A percentile compares a stretch with the other conserved stretches of the same genome.
Conservation (phyloP, 2,797 vertebrate species). For the Fringilla coelebs region DNA sequence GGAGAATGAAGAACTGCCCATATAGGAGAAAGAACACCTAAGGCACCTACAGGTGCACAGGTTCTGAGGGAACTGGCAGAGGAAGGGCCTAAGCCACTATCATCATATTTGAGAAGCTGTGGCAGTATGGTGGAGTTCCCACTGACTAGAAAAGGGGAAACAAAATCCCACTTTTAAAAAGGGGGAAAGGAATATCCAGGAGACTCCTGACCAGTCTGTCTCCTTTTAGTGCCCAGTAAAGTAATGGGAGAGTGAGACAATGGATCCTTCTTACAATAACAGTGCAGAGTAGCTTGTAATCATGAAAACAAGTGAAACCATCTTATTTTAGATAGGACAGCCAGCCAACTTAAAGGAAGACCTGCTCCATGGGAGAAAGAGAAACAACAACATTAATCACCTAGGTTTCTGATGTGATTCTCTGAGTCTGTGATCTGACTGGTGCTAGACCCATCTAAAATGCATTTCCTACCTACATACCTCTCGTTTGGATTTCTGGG, state of each 20-base stretch:
- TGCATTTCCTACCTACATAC: constrained; percentile 64
- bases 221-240: neutral
- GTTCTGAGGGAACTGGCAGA: neutral
- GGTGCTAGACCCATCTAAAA: neutral
- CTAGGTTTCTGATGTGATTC: neutral
- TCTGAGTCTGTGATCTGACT: neutral
- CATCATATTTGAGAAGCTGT: neutral
- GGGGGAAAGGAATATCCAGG: neutral
- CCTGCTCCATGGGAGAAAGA: neutral
- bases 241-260: neutral
- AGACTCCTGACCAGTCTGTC: neutral
- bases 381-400: neutral
- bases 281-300: neutral
- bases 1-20: neutral
- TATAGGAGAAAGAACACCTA: neutral
- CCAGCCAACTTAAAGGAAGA: neutral
- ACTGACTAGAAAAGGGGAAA: neutral
- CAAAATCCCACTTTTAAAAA: neutral
- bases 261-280: neutral
- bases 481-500: constrained; percentile 93
- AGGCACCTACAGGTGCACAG: neutral
- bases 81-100: neutral
- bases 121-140: no score
- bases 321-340: neutral
- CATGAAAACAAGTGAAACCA: neutral